phyloP scores from a whole-genome alignment of 1,140 invertebrate species.

The Drosophila jambulina region DNA sequence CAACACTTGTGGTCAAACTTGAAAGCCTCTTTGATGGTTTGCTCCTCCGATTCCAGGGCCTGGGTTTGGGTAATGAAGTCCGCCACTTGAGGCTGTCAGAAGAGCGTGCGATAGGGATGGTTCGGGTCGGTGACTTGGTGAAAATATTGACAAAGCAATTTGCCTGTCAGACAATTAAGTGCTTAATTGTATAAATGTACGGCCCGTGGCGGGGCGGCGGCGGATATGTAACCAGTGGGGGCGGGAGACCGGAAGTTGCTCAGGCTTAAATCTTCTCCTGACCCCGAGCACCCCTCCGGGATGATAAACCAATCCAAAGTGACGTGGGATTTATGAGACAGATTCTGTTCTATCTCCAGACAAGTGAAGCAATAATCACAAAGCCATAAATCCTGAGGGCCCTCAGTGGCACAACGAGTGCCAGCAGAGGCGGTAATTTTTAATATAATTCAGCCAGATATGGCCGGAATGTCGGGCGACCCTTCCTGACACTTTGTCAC shows the following conservation, averaged over 20 bases:
- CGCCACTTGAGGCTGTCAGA: conserved; percentile 79
- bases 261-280: conserved; percentile 39
- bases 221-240: conserved; percentile 26
- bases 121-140: conserved; percentile 66
- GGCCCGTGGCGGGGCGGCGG: conserved; percentile 45
- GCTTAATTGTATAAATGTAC: conserved; percentile 82
- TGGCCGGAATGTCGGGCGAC: conserved; percentile 63
- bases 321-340: conserved; percentile 68
- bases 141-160: conserved; percentile 84
- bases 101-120: conserved; percentile 53
- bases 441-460: conserved; percentile 78
- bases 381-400: conserved; percentile 71
- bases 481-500: conserved; percentile 77
- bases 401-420: conserved; percentile 32
- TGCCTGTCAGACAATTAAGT: conserved; percentile 84
- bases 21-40: conserved; percentile 78
- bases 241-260: conserved; percentile 45
- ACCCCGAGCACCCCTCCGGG: background rate
- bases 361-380: conserved; percentile 82
- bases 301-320: conserved; percentile 51
- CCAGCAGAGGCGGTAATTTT: conserved; percentile 66
- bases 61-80: conserved; percentile 74
- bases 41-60: conserved; percentile 10
- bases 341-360: conserved; percentile 67
- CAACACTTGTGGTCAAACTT: conserved; percentile 80